phyloP scores from a whole-genome alignment of 2,888 invertebrate species.

The Napeogenes sylphis region DNA sequence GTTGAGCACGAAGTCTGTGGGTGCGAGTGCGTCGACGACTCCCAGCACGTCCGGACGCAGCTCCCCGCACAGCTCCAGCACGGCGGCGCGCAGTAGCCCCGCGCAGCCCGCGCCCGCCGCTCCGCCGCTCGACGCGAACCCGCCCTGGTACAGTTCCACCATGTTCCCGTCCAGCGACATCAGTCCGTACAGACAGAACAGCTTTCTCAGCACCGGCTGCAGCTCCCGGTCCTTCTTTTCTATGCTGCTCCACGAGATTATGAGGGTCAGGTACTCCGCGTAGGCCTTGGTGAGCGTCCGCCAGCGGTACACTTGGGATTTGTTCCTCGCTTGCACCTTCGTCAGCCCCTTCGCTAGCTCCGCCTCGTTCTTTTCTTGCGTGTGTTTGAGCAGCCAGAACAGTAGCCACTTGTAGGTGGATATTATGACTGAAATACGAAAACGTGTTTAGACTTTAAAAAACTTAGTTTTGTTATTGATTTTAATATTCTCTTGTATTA shows the following conservation, averaged over 20 bases:
- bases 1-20: conserved; percentile 92
- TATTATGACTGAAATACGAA: conserved; percentile 78
- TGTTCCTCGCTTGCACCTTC: conserved; percentile 86
- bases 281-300: conserved; percentile 86
- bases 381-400: conserved; percentile 85
- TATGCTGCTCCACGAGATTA: conserved; percentile 73
- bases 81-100: conserved; percentile 79
- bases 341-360: conserved; percentile 78
- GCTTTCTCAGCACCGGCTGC: conserved; percentile 69
- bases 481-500: too few relatives aligned
- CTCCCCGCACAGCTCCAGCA: conserved; percentile 81
- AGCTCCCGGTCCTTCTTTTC: conserved; percentile 54
- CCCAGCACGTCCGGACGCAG: conserved; percentile 86
- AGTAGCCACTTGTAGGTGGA: conserved; percentile 90
- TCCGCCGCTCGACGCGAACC: conserved; percentile 75
- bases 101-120: conserved; percentile 75
- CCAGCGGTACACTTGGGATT: conserved; percentile 89
- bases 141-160: conserved; percentile 84
- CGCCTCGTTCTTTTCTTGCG: conserved; percentile 78
- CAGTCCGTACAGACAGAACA: conserved; percentile 61
- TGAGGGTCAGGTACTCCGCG: conserved; percentile 82
- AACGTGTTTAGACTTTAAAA: background rate
- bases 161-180: conserved; percentile 82
- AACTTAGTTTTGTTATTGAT: background rate
- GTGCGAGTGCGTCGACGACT: conserved; percentile 90